A percentile compares a stretch with the other conserved stretches of the same genome.
These are phyloP conservation scores for Emmelina monodactyla DNA, from an alignment of 2,888 invertebrate genomes.

Conservation along the genomic window DNA sequence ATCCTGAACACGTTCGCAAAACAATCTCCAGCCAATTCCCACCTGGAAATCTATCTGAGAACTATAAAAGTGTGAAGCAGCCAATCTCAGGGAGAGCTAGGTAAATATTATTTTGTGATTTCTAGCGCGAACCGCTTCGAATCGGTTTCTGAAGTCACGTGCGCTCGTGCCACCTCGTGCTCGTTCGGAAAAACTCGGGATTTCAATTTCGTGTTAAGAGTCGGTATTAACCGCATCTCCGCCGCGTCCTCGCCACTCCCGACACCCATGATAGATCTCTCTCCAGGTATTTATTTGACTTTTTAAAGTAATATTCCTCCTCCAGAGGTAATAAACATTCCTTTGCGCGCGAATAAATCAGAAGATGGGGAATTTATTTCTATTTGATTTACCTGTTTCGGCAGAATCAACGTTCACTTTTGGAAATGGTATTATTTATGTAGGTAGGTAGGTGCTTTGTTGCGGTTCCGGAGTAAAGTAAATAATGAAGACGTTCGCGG, in stretches of 20 bases:
- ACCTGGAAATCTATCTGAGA: background rate
- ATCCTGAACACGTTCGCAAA: no score
- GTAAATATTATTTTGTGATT: constrained; percentile 1
- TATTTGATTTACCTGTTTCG: background rate
- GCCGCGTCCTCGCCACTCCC: no score
- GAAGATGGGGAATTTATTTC: background rate
- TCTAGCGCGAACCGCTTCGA: background rate
- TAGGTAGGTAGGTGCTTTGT: no score
- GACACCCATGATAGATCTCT: no score
- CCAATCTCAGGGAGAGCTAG: background rate
- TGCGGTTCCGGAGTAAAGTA: no score
- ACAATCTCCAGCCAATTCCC: no score
- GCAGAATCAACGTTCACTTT: background rate
- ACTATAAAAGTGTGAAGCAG: constrained; percentile 2
- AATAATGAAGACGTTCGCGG: no score
- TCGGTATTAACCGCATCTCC: no score
- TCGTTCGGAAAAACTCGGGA: background rate
- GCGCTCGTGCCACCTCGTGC: background rate
- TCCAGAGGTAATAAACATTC: constrained; percentile 1
- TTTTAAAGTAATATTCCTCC: no score
- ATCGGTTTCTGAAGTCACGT: background rate
- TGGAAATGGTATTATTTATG: no score
- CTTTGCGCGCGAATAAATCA: background rate
- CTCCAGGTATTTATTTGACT: no score
- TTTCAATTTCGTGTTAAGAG: no score